Percentiles rank a stretch among this genome's conserved stretches.
Conservation (phyloP, 2,888 invertebrate species). For the Laspeyria flexula region DNA sequence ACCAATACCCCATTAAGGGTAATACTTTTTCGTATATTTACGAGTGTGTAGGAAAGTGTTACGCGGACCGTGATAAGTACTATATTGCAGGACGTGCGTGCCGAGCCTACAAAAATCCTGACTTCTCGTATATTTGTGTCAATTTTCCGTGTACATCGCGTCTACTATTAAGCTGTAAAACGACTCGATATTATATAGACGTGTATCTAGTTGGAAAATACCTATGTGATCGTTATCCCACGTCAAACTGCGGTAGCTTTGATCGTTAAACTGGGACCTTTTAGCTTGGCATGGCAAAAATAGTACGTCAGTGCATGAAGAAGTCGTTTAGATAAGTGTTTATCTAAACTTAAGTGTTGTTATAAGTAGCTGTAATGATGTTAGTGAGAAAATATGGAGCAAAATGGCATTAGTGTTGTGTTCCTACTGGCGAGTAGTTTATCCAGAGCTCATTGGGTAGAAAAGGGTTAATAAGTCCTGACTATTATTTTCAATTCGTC, state of each 20-base stretch:
- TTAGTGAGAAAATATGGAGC: background rate
- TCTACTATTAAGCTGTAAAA: background rate
- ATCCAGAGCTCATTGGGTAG: too few relatives aligned
- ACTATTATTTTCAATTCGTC: too few relatives aligned
- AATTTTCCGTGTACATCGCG: background rate
- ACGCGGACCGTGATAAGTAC: conserved; percentile 13
- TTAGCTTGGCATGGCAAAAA: conserved; percentile 33
- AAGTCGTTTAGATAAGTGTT: conserved; percentile 41
- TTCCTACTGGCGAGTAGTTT: too few relatives aligned
- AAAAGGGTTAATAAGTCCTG: too few relatives aligned
- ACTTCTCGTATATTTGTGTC: background rate
- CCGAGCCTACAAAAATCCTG: conserved; percentile 6
- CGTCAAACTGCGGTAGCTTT: conserved; percentile 35
- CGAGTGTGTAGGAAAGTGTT: conserved; percentile 2
- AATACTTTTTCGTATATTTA: background rate
- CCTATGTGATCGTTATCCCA: conserved; percentile 36
- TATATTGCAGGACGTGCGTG: conserved; percentile 14
- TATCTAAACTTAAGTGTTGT: conserved; percentile 16
- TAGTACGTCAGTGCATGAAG: conserved; percentile 32
- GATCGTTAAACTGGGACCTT: conserved; percentile 40
- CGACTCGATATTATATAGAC: background rate
- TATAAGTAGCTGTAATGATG: conserved; percentile 1
- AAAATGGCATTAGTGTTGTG: too few relatives aligned
- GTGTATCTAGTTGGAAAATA: conserved; percentile 19
- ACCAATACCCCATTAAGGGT: background rate